These are phyloP conservation scores for Dynastes tityus DNA, from an alignment of 2,888 invertebrate genomes.

Conservation along the genomic window DNA sequence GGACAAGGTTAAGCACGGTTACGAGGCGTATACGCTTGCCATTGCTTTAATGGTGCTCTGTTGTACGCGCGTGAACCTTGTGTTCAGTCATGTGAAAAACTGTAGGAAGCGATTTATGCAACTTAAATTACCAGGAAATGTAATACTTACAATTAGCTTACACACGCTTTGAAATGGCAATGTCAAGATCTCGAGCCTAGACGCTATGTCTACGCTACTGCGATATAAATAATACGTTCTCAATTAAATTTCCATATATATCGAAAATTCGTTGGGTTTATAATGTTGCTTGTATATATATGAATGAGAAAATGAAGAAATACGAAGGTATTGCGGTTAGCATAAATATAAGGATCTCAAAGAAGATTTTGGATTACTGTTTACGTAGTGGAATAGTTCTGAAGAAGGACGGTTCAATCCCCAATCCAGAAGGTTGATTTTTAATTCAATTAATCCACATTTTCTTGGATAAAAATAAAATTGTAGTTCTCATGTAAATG, in stretches of 20 bases:
- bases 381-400: too few species aligned
- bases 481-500: too few species aligned
- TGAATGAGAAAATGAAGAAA: neutral
- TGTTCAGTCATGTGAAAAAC: slow-evolving; percentile 47
- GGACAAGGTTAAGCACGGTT: slow-evolving; percentile 35
- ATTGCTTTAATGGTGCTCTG: neutral
- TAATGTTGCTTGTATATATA: neutral
- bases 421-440: too few species aligned
- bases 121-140: slow-evolving; percentile 32
- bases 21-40: neutral
- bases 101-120: slow-evolving; percentile 24
- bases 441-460: too few species aligned
- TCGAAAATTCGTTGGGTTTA: neutral
- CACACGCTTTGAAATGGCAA: slow-evolving; percentile 27
- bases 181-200: slow-evolving; percentile 36
- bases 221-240: neutral
- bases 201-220: neutral
- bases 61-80: slow-evolving; percentile 39
- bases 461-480: too few species aligned
- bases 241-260: slow-evolving; percentile 16
- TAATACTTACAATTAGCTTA: slow-evolving; percentile 3
- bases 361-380: too few species aligned
- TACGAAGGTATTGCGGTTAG: too few species aligned
- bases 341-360: too few species aligned
- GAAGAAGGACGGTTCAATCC: too few species aligned